Evolutionary conservation across 2,888 invertebrate species (phyloP).

Genomic region (Hydraecia micacea): DNA sequence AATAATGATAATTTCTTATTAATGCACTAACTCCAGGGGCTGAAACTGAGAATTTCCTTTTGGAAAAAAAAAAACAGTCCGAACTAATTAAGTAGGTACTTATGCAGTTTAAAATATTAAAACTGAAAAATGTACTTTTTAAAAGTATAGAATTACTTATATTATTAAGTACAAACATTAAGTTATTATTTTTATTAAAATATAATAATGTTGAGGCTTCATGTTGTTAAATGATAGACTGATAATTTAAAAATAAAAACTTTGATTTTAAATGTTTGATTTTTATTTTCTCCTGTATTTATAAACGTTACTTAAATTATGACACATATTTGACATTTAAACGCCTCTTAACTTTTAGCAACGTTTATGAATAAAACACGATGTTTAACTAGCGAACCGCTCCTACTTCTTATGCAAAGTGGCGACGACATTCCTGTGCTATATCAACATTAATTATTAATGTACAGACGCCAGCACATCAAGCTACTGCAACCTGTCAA

Average conservation of each 20-base stretch:
- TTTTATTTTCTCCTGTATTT: not conserved
- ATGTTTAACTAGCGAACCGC: too few species aligned
- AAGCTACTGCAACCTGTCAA: too few species aligned
- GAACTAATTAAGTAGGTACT: not conserved
- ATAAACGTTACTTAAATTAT: not conserved
- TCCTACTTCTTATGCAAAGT: too few species aligned
- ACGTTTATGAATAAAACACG: not conserved
- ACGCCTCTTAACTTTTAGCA: not conserved
- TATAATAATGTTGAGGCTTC: constrained; percentile 41
- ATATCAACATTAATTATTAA: too few species aligned
- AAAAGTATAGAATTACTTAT: constrained; percentile 24
- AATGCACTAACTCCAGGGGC: not conserved
- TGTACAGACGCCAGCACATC: too few species aligned
- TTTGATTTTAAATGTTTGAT: constrained; percentile 20
- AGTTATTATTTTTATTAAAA: constrained; percentile 30
- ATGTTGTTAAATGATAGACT: constrained; percentile 63
- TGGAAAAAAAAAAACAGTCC: not conserved
- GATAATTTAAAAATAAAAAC: constrained; percentile 54
- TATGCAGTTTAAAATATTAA: not conserved
- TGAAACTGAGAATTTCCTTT: not conserved
- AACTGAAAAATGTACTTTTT: not conserved
- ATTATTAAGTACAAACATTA: constrained; percentile 59
- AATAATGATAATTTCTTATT: constrained; percentile 56
- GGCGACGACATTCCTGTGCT: too few species aligned
- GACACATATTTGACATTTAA: too few species aligned